Percentiles rank a stretch among this genome's conserved stretches.
phyloP scores from a whole-genome alignment of 2,113 vertebrate species.

The Coregonus clupeaformis region DNA sequence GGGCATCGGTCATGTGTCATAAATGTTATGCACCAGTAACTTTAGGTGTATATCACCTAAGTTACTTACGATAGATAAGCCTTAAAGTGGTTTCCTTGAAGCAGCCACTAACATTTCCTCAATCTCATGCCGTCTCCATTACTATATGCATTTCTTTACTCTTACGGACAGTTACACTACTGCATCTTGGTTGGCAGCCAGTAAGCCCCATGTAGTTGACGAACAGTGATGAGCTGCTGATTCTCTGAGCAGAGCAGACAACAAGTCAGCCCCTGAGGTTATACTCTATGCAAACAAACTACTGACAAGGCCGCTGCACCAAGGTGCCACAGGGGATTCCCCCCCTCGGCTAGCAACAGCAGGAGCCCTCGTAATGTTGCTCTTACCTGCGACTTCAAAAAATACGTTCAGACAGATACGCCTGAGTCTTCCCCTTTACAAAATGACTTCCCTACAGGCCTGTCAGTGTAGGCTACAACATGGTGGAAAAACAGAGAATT shows the following conservation, averaged over 20 bases:
- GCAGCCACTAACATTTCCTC: no score
- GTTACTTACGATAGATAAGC: no score
- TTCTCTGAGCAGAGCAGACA: constrained; percentile 35
- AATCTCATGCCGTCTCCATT: no score
- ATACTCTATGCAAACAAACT: constrained; percentile 72
- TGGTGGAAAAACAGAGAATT: constrained; percentile 3
- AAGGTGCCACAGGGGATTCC: constrained; percentile 64
- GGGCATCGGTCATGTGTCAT: no score
- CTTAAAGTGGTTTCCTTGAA: no score
- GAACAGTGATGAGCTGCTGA: constrained; percentile 48
- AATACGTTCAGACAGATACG: constrained; percentile 49
- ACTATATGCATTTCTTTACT: neutral
- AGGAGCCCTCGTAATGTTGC: constrained; percentile 55
- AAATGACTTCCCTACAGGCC: constrained; percentile 48
- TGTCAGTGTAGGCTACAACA: constrained; percentile 41
- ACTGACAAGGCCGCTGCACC: constrained; percentile 67
- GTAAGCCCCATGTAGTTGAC: constrained; percentile 35
- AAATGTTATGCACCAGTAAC: no score
- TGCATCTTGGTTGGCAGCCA: constrained; percentile 33
- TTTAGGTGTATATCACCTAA: no score
- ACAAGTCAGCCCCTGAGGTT: constrained; percentile 54
- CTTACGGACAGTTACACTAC: constrained; percentile 29
- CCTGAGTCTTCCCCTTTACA: constrained; percentile 35
- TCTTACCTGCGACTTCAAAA: constrained; percentile 50
- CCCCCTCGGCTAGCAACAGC: constrained; percentile 53